Base-by-base conservation (phyloP, 2,888 invertebrate species). In the Brachynemurus nebulosus region DNA sequence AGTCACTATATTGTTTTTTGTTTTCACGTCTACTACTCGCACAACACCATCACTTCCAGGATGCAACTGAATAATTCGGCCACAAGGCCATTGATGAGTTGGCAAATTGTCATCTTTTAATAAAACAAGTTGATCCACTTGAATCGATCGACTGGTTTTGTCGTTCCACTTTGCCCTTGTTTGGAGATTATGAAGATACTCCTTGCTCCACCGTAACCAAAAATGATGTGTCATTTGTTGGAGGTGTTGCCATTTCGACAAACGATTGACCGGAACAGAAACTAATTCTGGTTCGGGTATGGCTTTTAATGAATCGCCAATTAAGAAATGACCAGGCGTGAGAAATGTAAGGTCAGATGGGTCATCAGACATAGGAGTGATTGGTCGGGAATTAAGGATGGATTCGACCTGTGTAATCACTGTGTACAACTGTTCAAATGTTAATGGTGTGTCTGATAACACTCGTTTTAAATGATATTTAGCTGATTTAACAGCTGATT, bases 371-470 rank as follows among this genome's bases (percentile, higher is more conserved):
- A n/a, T n/a, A n/a, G n/a, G n/a, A n/a, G n/a, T n/a, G n/a, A n/a
- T n/a, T n/a, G n/a, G n/a, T n/a, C n/a, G n/a, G 1, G 54, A 57
- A 43, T 58, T 58, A 18, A 57, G 40, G 19, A 52, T 47, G 2
- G 53, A 51, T 40, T 59, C 56, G 14, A 59, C 53, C 41, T 55
- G 55, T 8, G 43, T 46, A 1, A 54, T 16, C 6, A 55, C 14
- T 2, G 57, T 59, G 6, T 46, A 21, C 40, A 57, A 48, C 40
- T 59, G 53, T 42, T 59, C 57, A 33, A 44, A 53, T 1, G 48
- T 57, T n/a, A 57, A 42, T 2, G 37, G 40, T 2, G 40, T 19
- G 9, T 47, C 44, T 1, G 52, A 53, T 8, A 53, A 27, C 2
- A 53, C 45, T 25, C 51, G 42, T 33, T 42, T 46, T 19, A 57